Evolutionary conservation across 2,113 vertebrate genomes (phyloP).

Genomic region (Apaloderma vittatum): DNA sequence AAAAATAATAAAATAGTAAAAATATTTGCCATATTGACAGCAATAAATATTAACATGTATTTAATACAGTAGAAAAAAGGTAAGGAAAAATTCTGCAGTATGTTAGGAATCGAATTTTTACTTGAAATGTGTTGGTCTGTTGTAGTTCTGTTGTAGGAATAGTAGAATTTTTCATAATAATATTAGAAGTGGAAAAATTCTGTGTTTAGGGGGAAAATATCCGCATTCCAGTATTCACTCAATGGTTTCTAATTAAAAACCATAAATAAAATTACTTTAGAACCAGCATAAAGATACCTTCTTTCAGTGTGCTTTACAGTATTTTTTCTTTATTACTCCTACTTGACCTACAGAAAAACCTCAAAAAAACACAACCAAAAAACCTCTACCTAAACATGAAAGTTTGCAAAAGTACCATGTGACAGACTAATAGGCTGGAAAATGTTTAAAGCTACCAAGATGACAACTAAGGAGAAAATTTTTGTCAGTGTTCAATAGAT

Average conservation of each 20-base stretch:
- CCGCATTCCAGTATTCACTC: not conserved
- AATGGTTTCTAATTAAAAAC: not conserved
- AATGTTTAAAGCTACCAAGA: not conserved
- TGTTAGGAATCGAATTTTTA: not conserved
- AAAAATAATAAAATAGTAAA: too few species aligned
- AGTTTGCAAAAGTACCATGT: not conserved
- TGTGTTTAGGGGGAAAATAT: not conserved
- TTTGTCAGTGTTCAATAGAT: not conserved
- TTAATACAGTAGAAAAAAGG: not conserved
- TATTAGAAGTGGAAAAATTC: not conserved
- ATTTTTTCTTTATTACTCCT: not conserved
- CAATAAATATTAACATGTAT: not conserved
- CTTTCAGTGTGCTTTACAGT: not conserved
- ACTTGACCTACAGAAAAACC: not conserved
- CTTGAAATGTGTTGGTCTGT: not conserved
- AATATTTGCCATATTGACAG: too few species aligned
- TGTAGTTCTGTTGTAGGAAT: not conserved
- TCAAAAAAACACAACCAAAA: not conserved
- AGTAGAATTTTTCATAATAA: not conserved
- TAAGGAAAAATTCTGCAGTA: not conserved
- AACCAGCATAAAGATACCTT: not conserved
- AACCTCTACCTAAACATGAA: not conserved
- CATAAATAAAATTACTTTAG: not conserved
- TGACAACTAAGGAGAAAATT: not conserved
- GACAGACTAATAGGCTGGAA: not conserved